Base-by-base conservation (phyloP, 2,797 vertebrate species). In the Macroramphosus scolopax region DNA sequence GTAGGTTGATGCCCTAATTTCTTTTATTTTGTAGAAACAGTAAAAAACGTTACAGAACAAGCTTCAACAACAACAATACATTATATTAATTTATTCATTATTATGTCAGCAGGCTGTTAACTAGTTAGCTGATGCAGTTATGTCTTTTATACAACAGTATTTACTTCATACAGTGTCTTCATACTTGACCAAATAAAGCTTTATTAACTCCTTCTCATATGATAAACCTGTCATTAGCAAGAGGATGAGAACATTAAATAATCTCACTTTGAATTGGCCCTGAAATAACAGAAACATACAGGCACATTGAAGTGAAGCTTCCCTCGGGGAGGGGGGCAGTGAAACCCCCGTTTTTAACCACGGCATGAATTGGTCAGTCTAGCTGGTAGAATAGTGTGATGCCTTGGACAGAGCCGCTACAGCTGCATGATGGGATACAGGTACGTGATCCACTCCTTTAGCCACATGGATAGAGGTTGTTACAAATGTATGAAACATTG, bases 401-500 rank as follows among this genome's bases (percentile, higher is more conserved):
- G 83, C 77, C 65, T 68, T 74, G 79, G 81, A 87, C 80, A 80
- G 67, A 81, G 75, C 63, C 59, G 54, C 81, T 69, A 53, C 82
- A 77, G 87, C 85, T 91, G 90, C 90, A 91, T 91, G 89, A 83
- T 86, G 87, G 85, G 86, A 88, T 86, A 86, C 89, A 90, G 90
- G 89, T 90, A 89, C 83, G 89, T 91, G 85, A 89, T 88, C 84
- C 86, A 81, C 82, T 70, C 85, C 72, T 85, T 83, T 71, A 84
- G 72, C 78, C 67, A 50, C 51, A 67, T 54, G 73, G 62, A 78
- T 78, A 77, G 84, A 87, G 82, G 78, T 88, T 86, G 80, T n/a
- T 87, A 75, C 70, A 76, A 77, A 82, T 87, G 76, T 84, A 74
- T 85, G 73, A 80, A 82, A 78, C 69, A 60, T 68, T 82, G 75